These are phyloP conservation scores for Choloepus hoffmanni DNA, from an alignment of 2,113 vertebrate species.

Conservation along the genomic window DNA sequence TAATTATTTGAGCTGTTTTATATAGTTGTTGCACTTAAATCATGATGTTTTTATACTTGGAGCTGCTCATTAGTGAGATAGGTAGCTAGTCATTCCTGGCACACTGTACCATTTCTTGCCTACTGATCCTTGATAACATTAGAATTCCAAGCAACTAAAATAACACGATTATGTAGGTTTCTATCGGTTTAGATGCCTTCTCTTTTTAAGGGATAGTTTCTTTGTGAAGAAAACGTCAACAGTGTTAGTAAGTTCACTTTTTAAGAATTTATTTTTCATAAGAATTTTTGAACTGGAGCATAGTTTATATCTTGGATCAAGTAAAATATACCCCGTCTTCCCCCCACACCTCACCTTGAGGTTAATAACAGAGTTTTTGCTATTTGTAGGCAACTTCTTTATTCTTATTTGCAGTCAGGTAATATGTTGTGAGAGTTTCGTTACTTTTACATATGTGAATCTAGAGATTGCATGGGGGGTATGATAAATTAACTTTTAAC, in stretches of 20 bases:
- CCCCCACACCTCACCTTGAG: too few species aligned
- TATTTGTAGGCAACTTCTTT: slow-evolving; percentile 50
- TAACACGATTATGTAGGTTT: slow-evolving; percentile 16
- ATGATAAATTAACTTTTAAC: slow-evolving; percentile 53
- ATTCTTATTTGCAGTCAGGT: slow-evolving; percentile 39
- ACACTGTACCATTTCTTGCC: background rate
- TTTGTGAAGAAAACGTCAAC: slow-evolving; percentile 36
- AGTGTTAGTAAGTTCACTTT: slow-evolving; percentile 54
- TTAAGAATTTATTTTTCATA: slow-evolving; percentile 58
- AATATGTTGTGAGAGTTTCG: slow-evolving; percentile 43
- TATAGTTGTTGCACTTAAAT: background rate
- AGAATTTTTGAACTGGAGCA: slow-evolving; percentile 56
- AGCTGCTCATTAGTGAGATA: slow-evolving; percentile 7
- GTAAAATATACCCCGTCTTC: background rate
- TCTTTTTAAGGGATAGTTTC: slow-evolving; percentile 46
- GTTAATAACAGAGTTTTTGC: slow-evolving; percentile 55
- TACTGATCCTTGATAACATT: background rate
- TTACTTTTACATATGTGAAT: slow-evolving; percentile 32
- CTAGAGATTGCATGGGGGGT: background rate
- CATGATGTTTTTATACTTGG: slow-evolving; percentile 24
- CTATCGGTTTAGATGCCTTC: background rate
- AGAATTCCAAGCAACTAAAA: slow-evolving; percentile 30
- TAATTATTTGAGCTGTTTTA: slow-evolving; percentile 47
- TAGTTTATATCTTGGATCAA: slow-evolving; percentile 39
- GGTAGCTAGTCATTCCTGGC: background rate